phyloP scores from a whole-genome alignment of 2,113 vertebrate species.

The Tragelaphus buxtoni region DNA sequence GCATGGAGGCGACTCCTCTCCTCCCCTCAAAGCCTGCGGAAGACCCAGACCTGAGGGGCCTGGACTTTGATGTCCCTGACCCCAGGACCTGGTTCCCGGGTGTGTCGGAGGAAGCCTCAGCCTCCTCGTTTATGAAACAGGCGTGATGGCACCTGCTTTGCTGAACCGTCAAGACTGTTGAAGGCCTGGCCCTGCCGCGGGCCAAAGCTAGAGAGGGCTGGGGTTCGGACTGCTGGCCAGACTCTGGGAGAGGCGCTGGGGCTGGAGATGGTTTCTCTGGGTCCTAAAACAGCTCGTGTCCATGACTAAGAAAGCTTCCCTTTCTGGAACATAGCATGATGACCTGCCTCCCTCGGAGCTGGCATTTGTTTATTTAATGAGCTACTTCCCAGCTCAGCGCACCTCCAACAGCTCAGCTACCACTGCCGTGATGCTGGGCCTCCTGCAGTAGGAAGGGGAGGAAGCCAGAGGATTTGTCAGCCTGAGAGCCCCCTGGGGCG shows the following conservation, averaged over 20 bases:
- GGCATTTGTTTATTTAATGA: neutral
- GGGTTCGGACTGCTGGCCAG: neutral
- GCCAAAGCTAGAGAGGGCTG: too few species aligned
- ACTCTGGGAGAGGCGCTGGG: neutral
- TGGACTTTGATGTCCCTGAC: neutral
- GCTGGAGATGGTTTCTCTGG: neutral
- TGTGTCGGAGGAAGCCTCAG: neutral
- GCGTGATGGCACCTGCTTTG: neutral
- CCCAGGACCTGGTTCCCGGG: neutral
- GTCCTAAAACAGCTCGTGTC: neutral
- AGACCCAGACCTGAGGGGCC: neutral
- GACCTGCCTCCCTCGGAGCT: neutral
- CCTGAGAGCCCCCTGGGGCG: neutral
- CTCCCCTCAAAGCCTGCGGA: neutral
- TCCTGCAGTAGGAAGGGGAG: neutral
- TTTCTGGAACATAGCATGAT: neutral
- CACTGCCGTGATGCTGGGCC: accelerated
- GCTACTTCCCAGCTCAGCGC: neutral
- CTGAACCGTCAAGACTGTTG: neutral
- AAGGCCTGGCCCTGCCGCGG: neutral
- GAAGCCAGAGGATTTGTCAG: neutral
- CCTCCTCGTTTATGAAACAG: neutral
- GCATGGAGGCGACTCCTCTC: neutral
- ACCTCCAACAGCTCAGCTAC: neutral
- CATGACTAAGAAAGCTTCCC: neutral